Base-by-base conservation (phyloP, 2,113 vertebrate species). In the Crotalus viridis region DNA sequence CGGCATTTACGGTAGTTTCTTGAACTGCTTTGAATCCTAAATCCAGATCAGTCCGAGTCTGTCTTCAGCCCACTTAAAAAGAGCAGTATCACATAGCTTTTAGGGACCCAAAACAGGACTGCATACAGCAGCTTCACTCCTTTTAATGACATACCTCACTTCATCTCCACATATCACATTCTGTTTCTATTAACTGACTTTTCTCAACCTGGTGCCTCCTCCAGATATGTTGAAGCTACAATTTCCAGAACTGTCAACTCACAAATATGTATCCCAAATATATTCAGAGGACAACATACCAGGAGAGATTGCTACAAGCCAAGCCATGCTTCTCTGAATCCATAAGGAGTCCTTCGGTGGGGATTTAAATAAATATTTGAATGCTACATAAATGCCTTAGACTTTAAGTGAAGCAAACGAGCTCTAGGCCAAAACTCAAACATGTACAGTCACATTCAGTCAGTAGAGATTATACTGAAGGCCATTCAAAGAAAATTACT, bases 291-390 rank as follows among this genome's bases (percentile, higher is more conserved):
- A 43, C 74, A 81, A 21, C 33, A 81, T 22, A 81, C 33, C 3
- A 6, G 74, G 15, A 39, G 2, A 81, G 17, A 81, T 3, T 43
- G 7, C 17, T 43, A 7, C 33, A 81, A 81, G 39, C 74, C 33
- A 21, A 54, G 91, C 43, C 94, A 87, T 48, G 90, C 33, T 81
- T 94, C 93, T 89, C 56, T 94, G 87, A 93, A 92, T 91, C 46
- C 51, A 94, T 93, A 89, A 90, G n/a, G 43, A 93, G 91, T 88
- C 33, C 91, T 95, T 96, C 81, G 88, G 88, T 91, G 69, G 93
- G 61, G 95, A 88, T 81, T 91, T 93, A 96, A 95, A 93, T 94
- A 96, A 96, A 96, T 95, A 96, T 95, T 95, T 95, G 95, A 89
- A 59, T 94, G 89, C 89, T 95, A 93, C 93, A 89, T 89, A 95